A percentile compares a stretch with the other conserved stretches of the same genome.
phyloP scores from a whole-genome alignment of 2,888 invertebrate genomes.

The Pemphredon lugubris region DNA sequence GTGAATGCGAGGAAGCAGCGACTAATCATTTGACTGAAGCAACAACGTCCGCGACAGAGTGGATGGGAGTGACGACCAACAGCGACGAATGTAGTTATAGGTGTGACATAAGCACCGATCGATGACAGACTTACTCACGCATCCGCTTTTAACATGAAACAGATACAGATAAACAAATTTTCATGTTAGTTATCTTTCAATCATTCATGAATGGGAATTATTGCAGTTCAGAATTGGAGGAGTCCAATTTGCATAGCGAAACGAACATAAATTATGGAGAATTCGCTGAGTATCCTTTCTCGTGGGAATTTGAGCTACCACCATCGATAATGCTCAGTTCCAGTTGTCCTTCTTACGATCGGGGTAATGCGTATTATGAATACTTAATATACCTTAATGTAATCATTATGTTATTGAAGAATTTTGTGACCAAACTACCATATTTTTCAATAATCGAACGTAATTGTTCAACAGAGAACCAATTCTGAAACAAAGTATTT shows the following conservation, averaged over 20 bases:
- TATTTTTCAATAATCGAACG: too few species aligned
- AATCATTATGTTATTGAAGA: too few species aligned
- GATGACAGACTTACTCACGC: too few species aligned
- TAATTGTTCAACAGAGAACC: too few species aligned
- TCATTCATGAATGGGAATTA: background rate
- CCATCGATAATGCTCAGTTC: constrained; percentile 90
- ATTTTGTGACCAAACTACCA: too few species aligned
- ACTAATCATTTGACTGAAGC: constrained; percentile 84
- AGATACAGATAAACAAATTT: too few species aligned
- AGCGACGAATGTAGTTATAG: constrained; percentile 92
- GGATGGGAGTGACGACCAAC: constrained; percentile 94
- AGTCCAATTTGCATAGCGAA: constrained; percentile 81
- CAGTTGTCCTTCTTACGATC: constrained; percentile 86
- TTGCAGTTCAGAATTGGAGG: constrained; percentile 86
- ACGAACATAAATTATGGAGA: constrained; percentile 75
- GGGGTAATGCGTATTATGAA: constrained; percentile 85
- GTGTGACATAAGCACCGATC: constrained; percentile 59
- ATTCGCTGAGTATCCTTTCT: constrained; percentile 82
- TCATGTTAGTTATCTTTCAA: background rate
- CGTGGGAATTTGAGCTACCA: constrained; percentile 87
- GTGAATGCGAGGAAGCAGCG: constrained; percentile 84
- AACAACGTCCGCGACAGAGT: constrained; percentile 88
- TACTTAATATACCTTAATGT: too few species aligned
- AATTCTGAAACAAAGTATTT: too few species aligned
- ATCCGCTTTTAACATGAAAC: too few species aligned